Evolutionary conservation across 2,797 vertebrate species (phyloP).

Genomic region (Enteromius unitaeniatus): DNA sequence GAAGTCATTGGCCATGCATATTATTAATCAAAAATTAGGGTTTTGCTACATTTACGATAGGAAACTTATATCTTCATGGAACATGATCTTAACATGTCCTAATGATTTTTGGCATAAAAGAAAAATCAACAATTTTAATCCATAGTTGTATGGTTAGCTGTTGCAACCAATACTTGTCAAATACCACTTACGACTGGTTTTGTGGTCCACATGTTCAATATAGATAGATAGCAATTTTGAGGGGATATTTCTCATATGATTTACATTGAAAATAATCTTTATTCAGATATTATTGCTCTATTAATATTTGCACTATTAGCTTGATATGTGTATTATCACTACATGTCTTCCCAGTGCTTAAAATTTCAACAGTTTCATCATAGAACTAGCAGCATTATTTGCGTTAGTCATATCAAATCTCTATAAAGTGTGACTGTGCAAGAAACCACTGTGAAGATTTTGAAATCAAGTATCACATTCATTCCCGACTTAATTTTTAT

Average conservation of each 20-base stretch:
- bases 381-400: neutral
- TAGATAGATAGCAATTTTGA: neutral
- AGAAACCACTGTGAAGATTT: neutral
- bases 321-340: neutral
- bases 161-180: too few relatives aligned
- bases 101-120: neutral
- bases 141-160: too few relatives aligned
- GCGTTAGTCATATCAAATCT: neutral
- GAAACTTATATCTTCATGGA: neutral
- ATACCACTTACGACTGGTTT: too few relatives aligned
- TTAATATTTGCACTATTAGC: neutral
- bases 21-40: neutral
- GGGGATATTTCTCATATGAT: neutral
- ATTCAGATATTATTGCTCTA: neutral
- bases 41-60: neutral
- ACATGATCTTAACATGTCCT: neutral
- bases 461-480: neutral
- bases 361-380: neutral
- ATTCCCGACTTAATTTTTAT: constrained; percentile 40
- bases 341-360: neutral
- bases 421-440: neutral
- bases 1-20: neutral
- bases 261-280: neutral
- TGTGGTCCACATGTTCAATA: too few relatives aligned
- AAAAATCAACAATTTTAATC: neutral